Percentiles rank a stretch among this genome's conserved stretches.
Conservation (phyloP, 2,797 vertebrate species). For the Meriones psammophilus region DNA sequence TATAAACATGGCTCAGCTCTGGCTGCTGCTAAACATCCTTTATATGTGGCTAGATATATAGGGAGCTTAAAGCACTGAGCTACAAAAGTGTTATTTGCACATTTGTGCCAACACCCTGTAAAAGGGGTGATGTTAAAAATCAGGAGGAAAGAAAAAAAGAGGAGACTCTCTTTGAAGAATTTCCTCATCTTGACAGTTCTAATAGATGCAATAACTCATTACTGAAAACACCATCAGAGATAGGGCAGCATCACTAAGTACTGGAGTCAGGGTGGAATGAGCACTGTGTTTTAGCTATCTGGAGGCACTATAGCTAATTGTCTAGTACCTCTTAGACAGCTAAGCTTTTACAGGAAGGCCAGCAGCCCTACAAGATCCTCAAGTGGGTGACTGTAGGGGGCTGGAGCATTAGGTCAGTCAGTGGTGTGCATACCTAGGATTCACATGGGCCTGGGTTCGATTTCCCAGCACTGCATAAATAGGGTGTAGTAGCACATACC, state of each 20-base stretch:
- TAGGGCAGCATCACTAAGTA: background rate
- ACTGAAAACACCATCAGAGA: slow-evolving; percentile 37
- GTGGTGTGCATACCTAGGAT: background rate
- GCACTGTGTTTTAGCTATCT: background rate
- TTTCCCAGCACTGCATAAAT: background rate
- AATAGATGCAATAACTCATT: slow-evolving; percentile 27
- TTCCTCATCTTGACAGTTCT: slow-evolving; percentile 43
- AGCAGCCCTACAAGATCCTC: background rate
- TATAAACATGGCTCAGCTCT: background rate
- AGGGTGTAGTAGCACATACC: no score
- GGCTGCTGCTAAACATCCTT: background rate
- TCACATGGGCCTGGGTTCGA: background rate
- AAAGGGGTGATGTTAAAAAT: background rate
- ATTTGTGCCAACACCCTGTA: background rate
- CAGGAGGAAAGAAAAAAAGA: background rate
- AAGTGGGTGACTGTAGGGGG: background rate
- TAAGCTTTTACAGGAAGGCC: background rate
- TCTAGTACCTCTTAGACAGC: background rate
- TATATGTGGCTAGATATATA: background rate
- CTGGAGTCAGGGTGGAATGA: background rate
- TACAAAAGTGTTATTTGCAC: background rate
- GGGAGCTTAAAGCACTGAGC: background rate
- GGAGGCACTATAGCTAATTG: slow-evolving; percentile 37
- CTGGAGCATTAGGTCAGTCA: background rate
- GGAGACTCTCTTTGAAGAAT: slow-evolving; percentile 1